Percentiles rank a stretch among this genome's conserved stretches.
These are phyloP conservation scores for Blastobasis adustella DNA, from an alignment of 2,888 invertebrate genomes.

Conservation along the genomic window DNA sequence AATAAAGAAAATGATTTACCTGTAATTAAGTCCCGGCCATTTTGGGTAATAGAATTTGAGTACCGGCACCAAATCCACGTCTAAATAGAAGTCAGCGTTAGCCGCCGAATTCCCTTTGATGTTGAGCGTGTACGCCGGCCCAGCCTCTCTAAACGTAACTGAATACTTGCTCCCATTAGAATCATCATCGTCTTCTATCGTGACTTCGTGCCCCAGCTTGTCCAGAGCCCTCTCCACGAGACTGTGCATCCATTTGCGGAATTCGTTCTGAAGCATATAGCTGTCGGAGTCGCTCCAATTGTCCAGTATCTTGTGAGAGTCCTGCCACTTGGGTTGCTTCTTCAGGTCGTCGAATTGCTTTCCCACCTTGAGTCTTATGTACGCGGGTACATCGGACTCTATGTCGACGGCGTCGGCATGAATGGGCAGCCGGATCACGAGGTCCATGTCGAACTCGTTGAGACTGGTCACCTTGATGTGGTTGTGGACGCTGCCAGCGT, in stretches of 20 bases:
- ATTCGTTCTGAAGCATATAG: constrained; percentile 61
- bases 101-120: constrained; percentile 31
- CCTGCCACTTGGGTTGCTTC: constrained; percentile 52
- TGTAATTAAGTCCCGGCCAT: constrained; percentile 42
- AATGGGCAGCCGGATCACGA: constrained; percentile 67
- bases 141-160: constrained; percentile 50
- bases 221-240: constrained; percentile 59
- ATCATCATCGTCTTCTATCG: constrained; percentile 14
- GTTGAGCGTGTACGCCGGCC: constrained; percentile 73
- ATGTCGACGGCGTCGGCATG: constrained; percentile 29
- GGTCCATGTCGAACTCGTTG: constrained; percentile 77
- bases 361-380: constrained; percentile 52
- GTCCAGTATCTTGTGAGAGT: constrained; percentile 46
- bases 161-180: constrained; percentile 35
- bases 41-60: constrained; percentile 57
- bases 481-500: constrained; percentile 77
- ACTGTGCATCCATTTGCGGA: constrained; percentile 71
- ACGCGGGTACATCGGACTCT: constrained; percentile 58
- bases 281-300: constrained; percentile 60
- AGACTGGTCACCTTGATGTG: constrained; percentile 74
- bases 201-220: constrained; percentile 36
- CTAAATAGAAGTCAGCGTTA: constrained; percentile 39
- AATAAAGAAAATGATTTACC: too few relatives aligned
- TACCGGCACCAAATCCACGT: constrained; percentile 72
- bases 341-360: constrained; percentile 48